These are phyloP conservation scores for Cotesia chilonis DNA, from an alignment of 1,140 invertebrate genomes.

Conservation along the genomic window DNA sequence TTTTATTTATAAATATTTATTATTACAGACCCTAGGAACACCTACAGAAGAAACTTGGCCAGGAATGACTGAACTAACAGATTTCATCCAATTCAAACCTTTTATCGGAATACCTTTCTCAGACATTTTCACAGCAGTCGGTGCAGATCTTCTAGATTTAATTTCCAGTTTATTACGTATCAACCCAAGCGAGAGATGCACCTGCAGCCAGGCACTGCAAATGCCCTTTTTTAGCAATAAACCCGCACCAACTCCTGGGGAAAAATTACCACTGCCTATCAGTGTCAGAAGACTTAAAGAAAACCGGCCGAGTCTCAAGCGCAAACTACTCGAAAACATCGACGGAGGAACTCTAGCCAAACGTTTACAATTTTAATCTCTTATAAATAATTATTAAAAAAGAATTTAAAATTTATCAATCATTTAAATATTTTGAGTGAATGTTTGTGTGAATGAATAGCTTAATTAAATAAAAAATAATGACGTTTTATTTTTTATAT, in stretches of 20 bases:
- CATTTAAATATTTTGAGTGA: background rate
- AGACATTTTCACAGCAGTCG: conserved; percentile 95
- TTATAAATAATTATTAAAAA: too few species aligned
- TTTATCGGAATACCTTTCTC: conserved; percentile 84
- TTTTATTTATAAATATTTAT: conserved; percentile 11
- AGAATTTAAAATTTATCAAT: conserved; percentile 5
- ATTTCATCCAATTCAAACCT: conserved; percentile 93
- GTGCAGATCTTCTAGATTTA: conserved; percentile 90
- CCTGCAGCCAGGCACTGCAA: conserved; percentile 81
- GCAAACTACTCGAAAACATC: conserved; percentile 76
- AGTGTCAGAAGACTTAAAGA: conserved; percentile 69
- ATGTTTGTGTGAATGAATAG: too few species aligned
- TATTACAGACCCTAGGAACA: conserved; percentile 76
- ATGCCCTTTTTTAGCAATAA: conserved; percentile 90
- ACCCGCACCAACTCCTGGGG: conserved; percentile 84
- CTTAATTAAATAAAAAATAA: too few species aligned
- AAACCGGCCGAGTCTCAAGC: conserved; percentile 77
- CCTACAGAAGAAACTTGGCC: conserved; percentile 94
- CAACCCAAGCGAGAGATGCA: conserved; percentile 86
- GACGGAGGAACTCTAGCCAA: conserved; percentile 76
- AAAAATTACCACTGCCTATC: conserved; percentile 81
- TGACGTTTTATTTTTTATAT: too few species aligned
- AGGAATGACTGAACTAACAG: conserved; percentile 83
- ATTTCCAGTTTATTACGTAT: conserved; percentile 82
- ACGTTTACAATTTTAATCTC: conserved; percentile 70